Base-by-base conservation (phyloP, 2,888 invertebrate species). In the Drosophila trichaetosa region DNA sequence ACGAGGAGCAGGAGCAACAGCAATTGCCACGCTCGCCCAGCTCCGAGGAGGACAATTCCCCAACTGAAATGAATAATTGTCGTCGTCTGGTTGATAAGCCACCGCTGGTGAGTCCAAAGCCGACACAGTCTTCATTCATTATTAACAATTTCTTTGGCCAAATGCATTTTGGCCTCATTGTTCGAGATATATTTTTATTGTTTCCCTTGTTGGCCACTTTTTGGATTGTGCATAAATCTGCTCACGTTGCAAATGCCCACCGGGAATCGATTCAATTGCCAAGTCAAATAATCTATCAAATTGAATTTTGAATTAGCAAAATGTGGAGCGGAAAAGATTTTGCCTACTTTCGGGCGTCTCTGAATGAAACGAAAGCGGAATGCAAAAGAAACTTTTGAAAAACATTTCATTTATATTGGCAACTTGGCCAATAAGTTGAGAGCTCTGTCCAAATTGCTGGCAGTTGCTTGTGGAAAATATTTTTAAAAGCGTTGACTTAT, bases 41-140 rank as follows among this genome's bases (percentile, higher is more conserved):
- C 92, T 97, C 97, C 82, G 97, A 97, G 93, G 97, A 97, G 94
- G 97, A 97, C 91, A 96, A 96, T 93, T 97, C 97, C 13, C 97
- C 97, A 54, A 97, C 97, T 59, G 97, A 97, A 94, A 94, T 97
- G 93, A 97, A 96, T 94, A 96, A 97, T 91, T 97, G 97, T 94
- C 96, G 97, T 92, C 94, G 97, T 89, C 95, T 97, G 91, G 94
- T 95, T 73, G 97, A 97, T 92, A 96, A 97, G 92, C 97, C 97
- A 69, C 97, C 97, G 60, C 94, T 97, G 90, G 93, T 93, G 87
- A 90, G 88, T 79, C 54, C 79, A 46, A 54, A 10, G 24, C 51
- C 21, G 29, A n/a, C 24, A 10, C 36, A n/a, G 4, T 11, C 29
- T 31, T 52, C 59, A 48, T 42, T 67, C 57, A 75, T 72, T 81